Conservation (phyloP, 2,888 invertebrate species). For the Nomada fabriciana region DNA sequence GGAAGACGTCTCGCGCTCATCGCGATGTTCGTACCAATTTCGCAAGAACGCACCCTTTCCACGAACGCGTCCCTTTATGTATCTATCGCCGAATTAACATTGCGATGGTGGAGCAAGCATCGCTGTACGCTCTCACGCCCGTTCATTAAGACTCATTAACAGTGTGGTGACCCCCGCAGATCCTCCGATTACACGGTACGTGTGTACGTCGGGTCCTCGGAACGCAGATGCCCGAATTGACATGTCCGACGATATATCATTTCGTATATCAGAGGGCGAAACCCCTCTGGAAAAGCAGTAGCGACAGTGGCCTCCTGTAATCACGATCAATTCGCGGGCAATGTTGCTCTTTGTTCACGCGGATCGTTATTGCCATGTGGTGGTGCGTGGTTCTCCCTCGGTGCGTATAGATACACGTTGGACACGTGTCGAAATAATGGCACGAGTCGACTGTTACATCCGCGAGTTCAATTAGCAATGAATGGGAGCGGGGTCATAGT, state of each 20-base stretch:
- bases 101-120: slow-evolving; percentile 48
- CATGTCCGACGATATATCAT: slow-evolving; percentile 57
- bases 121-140: slow-evolving; percentile 62
- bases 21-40: slow-evolving; percentile 24
- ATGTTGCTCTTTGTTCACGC: slow-evolving; percentile 19
- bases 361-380: not conserved
- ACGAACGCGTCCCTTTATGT: slow-evolving; percentile 26
- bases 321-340: slow-evolving; percentile 24
- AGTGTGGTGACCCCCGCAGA: slow-evolving; percentile 61
- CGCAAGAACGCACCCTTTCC: slow-evolving; percentile 30
- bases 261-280: slow-evolving; percentile 38
- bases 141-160: slow-evolving; percentile 69
- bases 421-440: slow-evolving; percentile 28
- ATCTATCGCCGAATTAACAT: slow-evolving; percentile 58
- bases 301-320: slow-evolving; percentile 10
- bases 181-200: slow-evolving; percentile 48
- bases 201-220: slow-evolving; percentile 20
- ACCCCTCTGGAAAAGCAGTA: not conserved
- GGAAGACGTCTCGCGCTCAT: not conserved
- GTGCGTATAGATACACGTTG: not conserved
- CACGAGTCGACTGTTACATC: not conserved
- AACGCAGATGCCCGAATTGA: slow-evolving; percentile 30
- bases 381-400: not conserved
- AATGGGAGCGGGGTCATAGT: slow-evolving; percentile 9
- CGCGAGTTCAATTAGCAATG: slow-evolving; percentile 28